Evolutionary conservation across 2,888 invertebrate genomes (phyloP), one percentile per base, ranked within the genome.

Genomic region (Phyllotreta cruciferae): DNA sequence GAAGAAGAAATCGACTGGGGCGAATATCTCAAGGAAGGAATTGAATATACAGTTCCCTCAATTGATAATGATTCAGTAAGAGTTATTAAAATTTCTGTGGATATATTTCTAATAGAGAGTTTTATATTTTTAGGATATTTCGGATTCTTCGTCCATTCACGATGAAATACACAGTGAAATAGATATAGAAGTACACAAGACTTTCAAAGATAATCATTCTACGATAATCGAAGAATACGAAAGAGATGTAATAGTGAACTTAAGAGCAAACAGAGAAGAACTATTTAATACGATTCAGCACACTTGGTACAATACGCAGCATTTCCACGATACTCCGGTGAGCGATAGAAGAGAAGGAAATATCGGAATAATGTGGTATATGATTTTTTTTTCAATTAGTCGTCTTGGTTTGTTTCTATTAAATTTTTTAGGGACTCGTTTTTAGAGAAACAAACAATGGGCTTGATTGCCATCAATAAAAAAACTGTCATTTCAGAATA

Each of bases 1-100:
- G 77, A 76, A 7, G 78, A 78, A 5, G 82, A 83, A 63, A 82
- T 84, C 41, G 80, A 85, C 69, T 85, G 85, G 85, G 80, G 74
- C 1, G 75, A 78, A 35, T 84, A 84, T 74, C 76, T 85, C 37
- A 81, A 76, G 45, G 83, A 84, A 62, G 84, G 82, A 1, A 78
- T 83, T 56, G 75, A 75, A 50, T 47, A 61, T 8, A 73, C 72
- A 70, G 60, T 64, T 8, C 74, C 73, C 3, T 64, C 67, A 62
- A 71, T 66, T 56, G 71, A 75, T 56, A 70, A 74, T 6, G 70
- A 67, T 5, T 69, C 70, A 67, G 74, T 74, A 61, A 69, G 71
- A 67, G 34, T 14, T 36, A 53, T 9, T 24, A 24, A 24, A 24
- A 24, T 24, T 24, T 24, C 2, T 24, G 4, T 24, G 24, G 24